Percentiles rank a stretch among this genome's conserved stretches.
These are phyloP conservation scores for Ceriagrion tenellum DNA, from an alignment of 2,888 invertebrate species.

Conservation along the genomic window DNA sequence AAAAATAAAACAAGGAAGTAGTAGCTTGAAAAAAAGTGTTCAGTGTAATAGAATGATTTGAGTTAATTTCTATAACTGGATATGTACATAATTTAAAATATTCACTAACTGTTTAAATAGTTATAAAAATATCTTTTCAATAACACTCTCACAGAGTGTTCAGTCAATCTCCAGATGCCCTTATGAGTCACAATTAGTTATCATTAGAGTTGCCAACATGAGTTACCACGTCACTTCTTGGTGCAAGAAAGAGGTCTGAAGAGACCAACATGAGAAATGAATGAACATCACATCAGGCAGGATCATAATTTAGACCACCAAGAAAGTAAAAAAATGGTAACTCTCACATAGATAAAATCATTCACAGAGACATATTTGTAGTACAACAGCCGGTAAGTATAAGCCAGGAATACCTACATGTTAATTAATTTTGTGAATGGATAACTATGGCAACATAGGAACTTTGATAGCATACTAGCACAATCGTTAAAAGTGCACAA, in stretches of 20 bases:
- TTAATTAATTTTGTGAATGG: neutral
- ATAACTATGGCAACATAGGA: neutral
- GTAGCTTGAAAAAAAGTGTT: neutral
- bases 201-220: neutral
- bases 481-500: neutral
- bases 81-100: neutral
- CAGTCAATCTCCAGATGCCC: neutral
- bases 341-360: neutral
- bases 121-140: neutral
- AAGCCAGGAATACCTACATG: neutral
- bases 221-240: neutral
- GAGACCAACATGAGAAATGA: neutral
- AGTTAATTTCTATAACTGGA: neutral
- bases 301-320: neutral
- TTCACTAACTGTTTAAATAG: neutral
- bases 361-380: neutral
- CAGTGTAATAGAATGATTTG: too few species aligned
- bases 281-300: too few species aligned
- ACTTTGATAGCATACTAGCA: neutral
- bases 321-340: neutral
- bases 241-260: neutral
- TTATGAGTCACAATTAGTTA: neutral
- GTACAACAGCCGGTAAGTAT: neutral
- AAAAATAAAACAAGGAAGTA: neutral
- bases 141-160: neutral